Evolutionary conservation across 23 tunicate species (phyloP).

Genomic region (Clavelina lepadiformis): DNA sequence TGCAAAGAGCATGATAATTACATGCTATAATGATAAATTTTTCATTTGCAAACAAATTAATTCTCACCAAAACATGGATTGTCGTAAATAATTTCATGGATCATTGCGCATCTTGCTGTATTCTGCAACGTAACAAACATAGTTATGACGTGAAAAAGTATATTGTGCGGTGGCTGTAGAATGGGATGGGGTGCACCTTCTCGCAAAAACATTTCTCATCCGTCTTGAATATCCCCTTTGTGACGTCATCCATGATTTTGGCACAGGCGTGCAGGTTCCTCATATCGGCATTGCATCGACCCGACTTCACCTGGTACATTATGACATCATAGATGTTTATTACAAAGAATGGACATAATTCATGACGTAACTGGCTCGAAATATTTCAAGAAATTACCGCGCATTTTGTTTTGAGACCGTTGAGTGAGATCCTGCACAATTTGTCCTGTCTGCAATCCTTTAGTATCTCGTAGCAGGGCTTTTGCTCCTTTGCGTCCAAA

Average conservation of each 20-base stretch:
- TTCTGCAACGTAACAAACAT: neutral
- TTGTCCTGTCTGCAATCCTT: neutral
- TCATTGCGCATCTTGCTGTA: neutral
- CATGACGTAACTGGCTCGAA: neutral
- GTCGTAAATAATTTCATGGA: neutral
- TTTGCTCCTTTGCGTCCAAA: too few relatives aligned
- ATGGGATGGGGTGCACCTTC: neutral
- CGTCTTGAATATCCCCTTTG: neutral
- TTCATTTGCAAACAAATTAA: too few relatives aligned
- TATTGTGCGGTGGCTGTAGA: too few relatives aligned
- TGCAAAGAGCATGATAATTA: too few relatives aligned
- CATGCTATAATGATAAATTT: too few relatives aligned
- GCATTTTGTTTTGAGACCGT: neutral
- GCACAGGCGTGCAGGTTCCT: neutral
- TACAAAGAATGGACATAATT: too few relatives aligned
- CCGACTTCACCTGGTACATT: neutral
- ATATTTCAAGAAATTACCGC: neutral
- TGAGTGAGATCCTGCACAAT: neutral
- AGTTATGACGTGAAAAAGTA: neutral
- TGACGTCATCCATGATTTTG: neutral
- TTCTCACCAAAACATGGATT: neutral
- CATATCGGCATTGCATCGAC: neutral
- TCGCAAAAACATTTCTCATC: neutral
- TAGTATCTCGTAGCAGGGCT: neutral
- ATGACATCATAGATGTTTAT: neutral